Conservation (phyloP, 2,113 vertebrate genomes). For the Saccopteryx bilineata region DNA sequence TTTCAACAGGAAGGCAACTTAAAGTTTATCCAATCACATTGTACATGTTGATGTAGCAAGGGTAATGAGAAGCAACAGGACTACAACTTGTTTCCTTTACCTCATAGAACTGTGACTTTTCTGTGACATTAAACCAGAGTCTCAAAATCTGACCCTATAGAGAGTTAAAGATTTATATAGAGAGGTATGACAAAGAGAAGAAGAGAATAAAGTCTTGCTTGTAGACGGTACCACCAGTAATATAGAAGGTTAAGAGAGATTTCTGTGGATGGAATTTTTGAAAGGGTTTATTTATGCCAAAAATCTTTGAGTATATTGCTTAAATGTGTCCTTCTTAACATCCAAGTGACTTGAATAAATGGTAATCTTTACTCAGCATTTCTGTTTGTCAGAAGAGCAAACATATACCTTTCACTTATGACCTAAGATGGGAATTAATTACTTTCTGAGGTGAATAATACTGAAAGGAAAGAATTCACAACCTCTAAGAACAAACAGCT, state of each 20-base stretch:
- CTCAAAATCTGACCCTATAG: not conserved
- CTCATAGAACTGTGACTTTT: not conserved
- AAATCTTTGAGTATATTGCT: not conserved
- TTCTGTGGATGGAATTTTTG: not conserved
- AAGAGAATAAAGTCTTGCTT: not conserved
- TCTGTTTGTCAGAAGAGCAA: not conserved
- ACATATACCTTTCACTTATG: not conserved
- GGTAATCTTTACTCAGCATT: not conserved
- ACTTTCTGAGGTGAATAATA: slow-evolving; percentile 31
- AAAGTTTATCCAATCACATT: not conserved
- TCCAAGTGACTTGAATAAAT: slow-evolving; percentile 12
- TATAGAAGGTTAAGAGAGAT: not conserved
- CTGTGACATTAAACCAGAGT: not conserved
- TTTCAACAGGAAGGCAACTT: not conserved
- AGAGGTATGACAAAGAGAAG: not conserved
- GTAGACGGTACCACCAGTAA: not conserved
- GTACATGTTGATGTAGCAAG: not conserved
- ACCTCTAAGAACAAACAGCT: slow-evolving; percentile 15
- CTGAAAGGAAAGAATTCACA: not conserved
- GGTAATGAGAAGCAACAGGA: not conserved
- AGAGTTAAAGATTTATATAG: not conserved
- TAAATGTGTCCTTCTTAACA: not conserved
- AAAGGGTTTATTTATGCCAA: not conserved
- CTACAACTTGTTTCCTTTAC: not conserved
- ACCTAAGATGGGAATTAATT: not conserved